Conservation (phyloP, 2,113 vertebrate genomes). For the Pogona vitticeps region DNA sequence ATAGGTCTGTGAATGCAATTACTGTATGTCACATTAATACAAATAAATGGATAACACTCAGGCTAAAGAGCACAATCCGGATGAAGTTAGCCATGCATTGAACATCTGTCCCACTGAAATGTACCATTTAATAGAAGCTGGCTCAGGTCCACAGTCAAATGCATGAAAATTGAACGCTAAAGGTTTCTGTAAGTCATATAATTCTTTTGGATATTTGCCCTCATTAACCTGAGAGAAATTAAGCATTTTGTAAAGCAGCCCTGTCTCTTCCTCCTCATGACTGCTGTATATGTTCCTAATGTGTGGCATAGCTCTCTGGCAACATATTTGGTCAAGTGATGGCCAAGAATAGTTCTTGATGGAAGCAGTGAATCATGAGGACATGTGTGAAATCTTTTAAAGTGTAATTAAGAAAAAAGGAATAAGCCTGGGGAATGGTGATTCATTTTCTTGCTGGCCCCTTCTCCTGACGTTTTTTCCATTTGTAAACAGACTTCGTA, state of each 20-base stretch:
- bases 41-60: constrained; percentile 16
- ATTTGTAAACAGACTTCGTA: constrained; percentile 49
- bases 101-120: background rate
- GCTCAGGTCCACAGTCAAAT: background rate
- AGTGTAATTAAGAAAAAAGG: background rate
- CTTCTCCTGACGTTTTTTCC: constrained; percentile 52
- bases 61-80: background rate
- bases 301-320: constrained; percentile 12
- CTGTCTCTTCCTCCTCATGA: constrained; percentile 12
- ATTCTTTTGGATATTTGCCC: constrained; percentile 17
- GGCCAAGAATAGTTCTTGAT: background rate
- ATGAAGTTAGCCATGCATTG: background rate
- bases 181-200: constrained; percentile 10
- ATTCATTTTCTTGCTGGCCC: constrained; percentile 54
- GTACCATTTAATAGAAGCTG: background rate
- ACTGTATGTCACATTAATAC: background rate
- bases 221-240: constrained; percentile 36
- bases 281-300: background rate
- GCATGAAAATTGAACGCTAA: background rate
- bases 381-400: background rate
- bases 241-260: constrained; percentile 21
- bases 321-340: background rate
- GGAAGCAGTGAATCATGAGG: background rate
- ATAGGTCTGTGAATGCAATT: background rate
- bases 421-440: constrained; percentile 11